Base-by-base conservation (phyloP, 2,797 vertebrate genomes). In the Argyrosomus regius region DNA sequence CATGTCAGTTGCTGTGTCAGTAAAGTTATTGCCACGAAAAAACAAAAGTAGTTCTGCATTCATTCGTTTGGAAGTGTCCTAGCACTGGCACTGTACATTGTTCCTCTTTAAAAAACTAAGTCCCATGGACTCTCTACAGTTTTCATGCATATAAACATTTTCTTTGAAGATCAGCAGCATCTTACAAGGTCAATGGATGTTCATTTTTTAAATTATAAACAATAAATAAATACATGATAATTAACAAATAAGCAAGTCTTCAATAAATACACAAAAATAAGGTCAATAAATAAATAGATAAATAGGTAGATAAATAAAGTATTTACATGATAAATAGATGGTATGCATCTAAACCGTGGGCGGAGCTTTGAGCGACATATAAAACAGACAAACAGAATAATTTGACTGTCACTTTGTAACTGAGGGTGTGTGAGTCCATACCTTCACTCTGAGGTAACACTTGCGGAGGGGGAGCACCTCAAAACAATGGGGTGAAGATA, bases 61-160 rank as follows among this genome's bases (percentile, higher is more conserved):
- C 88, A 88, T 92, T 91, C 72, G 78, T 60, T 92, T 92, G 77
- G 88, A 91, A 84, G 84, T 91, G 81, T 72, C 90, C 86, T 90
- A 91, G 84, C 83, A 89, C 91, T 90, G 91, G 88, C 90, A 82
- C 92, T 94, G 88, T 95, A 95, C 95, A 95, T 95, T 95, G 94
- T 96, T 95, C 95, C 95, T 96, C 94, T 95, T 95, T 94, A 93
- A 94, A 94, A 94, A 95, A 94, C 92, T 93, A 96, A 95, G 94
- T 94, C 94, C 89, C 87, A 20, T 17, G 94, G 95, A 95, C 95
- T 95, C 86, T 95, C 95, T 96, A 96, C 96, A 96, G 95, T 95
- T 96, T 92, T 95, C 96, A 96, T 96, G 96, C 95, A 96, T 96
- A 96, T 96, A 96, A 96, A 96, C 95, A 96, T 94, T 95, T 95